Evolutionary conservation across 1,140 invertebrate genomes (phyloP), one percentile per base, ranked within the genome.

Genomic region (Sipha flava): DNA sequence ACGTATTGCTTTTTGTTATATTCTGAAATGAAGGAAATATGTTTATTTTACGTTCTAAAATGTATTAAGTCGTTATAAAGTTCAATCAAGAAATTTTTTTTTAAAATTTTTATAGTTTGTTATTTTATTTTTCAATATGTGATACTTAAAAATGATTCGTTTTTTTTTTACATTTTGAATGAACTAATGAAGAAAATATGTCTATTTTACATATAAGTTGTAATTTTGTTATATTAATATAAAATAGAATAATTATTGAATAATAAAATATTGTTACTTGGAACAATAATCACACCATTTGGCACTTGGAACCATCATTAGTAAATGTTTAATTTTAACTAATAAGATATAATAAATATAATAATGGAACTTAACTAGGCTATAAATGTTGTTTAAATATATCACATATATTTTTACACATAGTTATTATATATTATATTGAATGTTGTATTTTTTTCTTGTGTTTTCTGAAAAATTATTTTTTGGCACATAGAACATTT

Each of bases 181-280:
- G n/a, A n/a, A n/a, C n/a, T n/a, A n/a, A n/a, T n/a, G n/a, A n/a
- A n/a, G n/a, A n/a, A n/a, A n/a, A n/a, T n/a, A n/a, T n/a, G n/a
- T n/a, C n/a, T n/a, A n/a, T n/a, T n/a, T n/a, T n/a, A n/a, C n/a
- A n/a, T n/a, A n/a, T 29, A 59, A 59, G 57, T 59, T 12, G 57
- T 29, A 29, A 59, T 59, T 59, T 59, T 29, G 57, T 59, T 59
- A 16, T 26, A 59, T 59, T 59, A 59, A 59, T 59, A 59, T 59
- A 59, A 59, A 29, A 59, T 7, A 31, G 12, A 59, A 59, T 59
- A 18, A 59, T 59, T 59, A 0, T 59, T 59, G 6, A 29, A 26
- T n/a, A 59, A 59, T 14, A 59, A 59, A 59, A 59, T 59, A 59
- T 59, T n/a, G n/a, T n/a, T n/a, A n/a, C n/a, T n/a, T 59, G 57